phyloP scores from a whole-genome alignment of 92 coral and sea anemone species.

The Parazoanthus swiftii region DNA sequence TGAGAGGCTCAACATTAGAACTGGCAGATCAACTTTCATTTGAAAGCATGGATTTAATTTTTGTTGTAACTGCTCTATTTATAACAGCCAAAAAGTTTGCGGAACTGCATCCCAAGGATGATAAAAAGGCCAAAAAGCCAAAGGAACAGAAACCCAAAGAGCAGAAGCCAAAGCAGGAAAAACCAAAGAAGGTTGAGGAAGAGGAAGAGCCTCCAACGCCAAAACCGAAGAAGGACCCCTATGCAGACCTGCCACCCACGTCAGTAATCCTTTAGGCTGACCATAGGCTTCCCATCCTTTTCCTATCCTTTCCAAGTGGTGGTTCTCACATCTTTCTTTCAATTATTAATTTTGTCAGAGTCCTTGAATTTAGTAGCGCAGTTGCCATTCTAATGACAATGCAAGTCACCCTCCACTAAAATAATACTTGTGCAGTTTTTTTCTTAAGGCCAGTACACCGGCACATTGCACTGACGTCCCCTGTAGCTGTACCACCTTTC shows the following conservation, averaged over 20 bases:
- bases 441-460: too few species aligned
- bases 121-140: slow-evolving; percentile 75
- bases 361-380: too few species aligned
- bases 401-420: too few species aligned
- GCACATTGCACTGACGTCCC: too few species aligned
- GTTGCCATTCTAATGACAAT: too few species aligned
- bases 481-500: too few species aligned
- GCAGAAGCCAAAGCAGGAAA: slow-evolving; percentile 58
- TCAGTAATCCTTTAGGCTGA: slow-evolving; percentile 38
- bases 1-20: slow-evolving; percentile 18
- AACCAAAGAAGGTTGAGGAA: slow-evolving; percentile 54
- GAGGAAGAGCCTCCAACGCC: slow-evolving; percentile 61
- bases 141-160: slow-evolving; percentile 80
- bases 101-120: slow-evolving; percentile 85
- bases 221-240: slow-evolving; percentile 59
- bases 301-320: too few species aligned
- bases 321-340: too few species aligned
- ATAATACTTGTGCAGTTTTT: too few species aligned
- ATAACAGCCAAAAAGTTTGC: slow-evolving; percentile 76
- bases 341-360: too few species aligned
- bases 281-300: neutral
- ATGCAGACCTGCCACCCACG: slow-evolving; percentile 52
- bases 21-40: too few species aligned
- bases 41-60: neutral
- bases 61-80: neutral